Evolutionary conservation across 2,888 invertebrate genomes (phyloP).

Genomic region (Diloba caeruleocephala): DNA sequence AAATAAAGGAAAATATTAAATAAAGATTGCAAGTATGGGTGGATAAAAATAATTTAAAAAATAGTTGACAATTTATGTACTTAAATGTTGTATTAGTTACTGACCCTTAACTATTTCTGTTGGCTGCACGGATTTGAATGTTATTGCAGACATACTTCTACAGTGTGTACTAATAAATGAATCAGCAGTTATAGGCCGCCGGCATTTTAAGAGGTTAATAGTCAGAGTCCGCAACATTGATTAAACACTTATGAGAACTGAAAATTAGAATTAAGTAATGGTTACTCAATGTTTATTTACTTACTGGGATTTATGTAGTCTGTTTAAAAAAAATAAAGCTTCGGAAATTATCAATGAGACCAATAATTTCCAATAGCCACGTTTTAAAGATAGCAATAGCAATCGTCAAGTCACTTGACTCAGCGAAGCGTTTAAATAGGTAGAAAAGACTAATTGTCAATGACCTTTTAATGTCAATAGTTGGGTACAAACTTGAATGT

Average conservation of each 20-base stretch:
- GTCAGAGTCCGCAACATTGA: conserved; percentile 82
- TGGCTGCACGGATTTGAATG: conserved; percentile 59
- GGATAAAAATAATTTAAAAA: neutral
- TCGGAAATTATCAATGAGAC: conserved; percentile 26
- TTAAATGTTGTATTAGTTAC: conserved; percentile 58
- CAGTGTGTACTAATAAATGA: conserved; percentile 77
- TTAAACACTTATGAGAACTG: conserved; percentile 38
- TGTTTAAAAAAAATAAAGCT: conserved; percentile 19
- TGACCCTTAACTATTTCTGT: conserved; percentile 78
- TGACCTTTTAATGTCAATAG: no score
- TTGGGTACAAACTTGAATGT: no score
- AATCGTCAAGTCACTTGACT: no score
- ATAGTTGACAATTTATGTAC: neutral
- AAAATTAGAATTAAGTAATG: conserved; percentile 32
- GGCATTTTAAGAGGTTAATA: conserved; percentile 83
- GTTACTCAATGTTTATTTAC: conserved; percentile 29
- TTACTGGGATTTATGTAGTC: conserved; percentile 42
- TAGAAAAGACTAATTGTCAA: no score
- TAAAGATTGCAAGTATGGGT: neutral
- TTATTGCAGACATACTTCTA: conserved; percentile 65
- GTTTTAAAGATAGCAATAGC: conserved; percentile 25
- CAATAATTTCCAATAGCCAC: conserved; percentile 29
- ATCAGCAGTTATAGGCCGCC: conserved; percentile 79
- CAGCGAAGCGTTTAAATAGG: no score
- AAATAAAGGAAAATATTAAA: conserved; percentile 51